phyloP scores from a whole-genome alignment of 1,140 invertebrate genomes.

The Drosophila parvula region DNA sequence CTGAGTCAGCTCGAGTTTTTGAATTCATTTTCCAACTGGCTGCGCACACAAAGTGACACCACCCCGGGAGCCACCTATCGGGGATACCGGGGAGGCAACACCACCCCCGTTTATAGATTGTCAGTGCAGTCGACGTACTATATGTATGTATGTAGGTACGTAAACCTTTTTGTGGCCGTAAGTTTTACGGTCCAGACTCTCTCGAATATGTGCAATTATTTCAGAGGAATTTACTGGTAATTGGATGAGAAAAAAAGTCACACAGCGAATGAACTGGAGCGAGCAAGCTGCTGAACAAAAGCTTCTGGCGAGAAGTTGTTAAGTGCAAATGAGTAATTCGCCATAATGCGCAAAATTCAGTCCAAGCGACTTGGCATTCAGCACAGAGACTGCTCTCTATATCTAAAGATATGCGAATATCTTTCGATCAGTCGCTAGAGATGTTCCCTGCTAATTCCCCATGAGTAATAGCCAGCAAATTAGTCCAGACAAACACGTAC shows the following conservation, averaged over 20 bases:
- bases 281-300: slow-evolving; percentile 22
- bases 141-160: background rate
- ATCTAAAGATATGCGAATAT: slow-evolving; percentile 9
- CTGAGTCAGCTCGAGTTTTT: slow-evolving; percentile 52
- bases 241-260: slow-evolving; percentile 34
- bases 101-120: background rate
- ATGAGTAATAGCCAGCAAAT: slow-evolving; percentile 42
- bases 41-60: slow-evolving; percentile 67
- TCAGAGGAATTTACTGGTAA: slow-evolving; percentile 64
- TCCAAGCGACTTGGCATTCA: slow-evolving; percentile 7
- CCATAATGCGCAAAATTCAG: slow-evolving; percentile 27
- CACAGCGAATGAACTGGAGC: slow-evolving; percentile 14
- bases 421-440: slow-evolving; percentile 16
- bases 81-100: background rate
- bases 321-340: slow-evolving; percentile 33
- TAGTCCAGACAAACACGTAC: slow-evolving; percentile 34
- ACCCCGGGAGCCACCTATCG: slow-evolving; percentile 1
- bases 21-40: slow-evolving; percentile 77
- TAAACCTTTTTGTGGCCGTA: slow-evolving; percentile 45
- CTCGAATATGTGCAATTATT: slow-evolving; percentile 71
- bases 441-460: slow-evolving; percentile 32
- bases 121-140: slow-evolving; percentile 19
- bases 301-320: slow-evolving; percentile 17
- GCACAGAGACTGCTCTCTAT: background rate
- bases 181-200: slow-evolving; percentile 46